Evolutionary conservation across 1,140 invertebrate genomes (phyloP), one percentile per base, ranked within the genome.

Genomic region (Agrypnia vestita): DNA sequence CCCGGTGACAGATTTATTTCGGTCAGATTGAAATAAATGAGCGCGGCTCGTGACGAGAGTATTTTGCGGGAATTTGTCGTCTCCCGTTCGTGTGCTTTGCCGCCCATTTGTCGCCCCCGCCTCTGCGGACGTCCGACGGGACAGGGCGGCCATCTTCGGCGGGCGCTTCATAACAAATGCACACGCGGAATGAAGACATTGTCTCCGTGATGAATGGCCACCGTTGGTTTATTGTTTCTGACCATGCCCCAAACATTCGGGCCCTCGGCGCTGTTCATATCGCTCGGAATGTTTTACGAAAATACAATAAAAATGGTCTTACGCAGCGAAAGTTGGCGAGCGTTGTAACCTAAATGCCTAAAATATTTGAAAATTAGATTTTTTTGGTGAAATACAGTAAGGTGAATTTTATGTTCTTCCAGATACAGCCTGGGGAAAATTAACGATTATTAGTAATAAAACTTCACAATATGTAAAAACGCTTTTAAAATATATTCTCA

Each of bases 21-120:
- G 77, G 77, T 61, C 67, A 78, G 64, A 78, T 78, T 78, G 77
- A 78, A 78, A 78, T 72, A 78, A 78, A 78, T 78, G 77, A 78
- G 76, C 47, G n/a, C 43, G 1, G 35, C 47, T 61, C 76, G 76
- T 78, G 76, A 67, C 62, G 61, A 61, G 62, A 49, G 76, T 78
- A 69, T 78, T 76, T 76, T 76, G 74, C 44, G 74, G 25, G 55
- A 62, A 76, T 76, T 76, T 76, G 74, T 76, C 74, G 55, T 61
- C 71, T 53, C 74, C 67, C 35, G 56, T 43, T 55, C 21, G 47
- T 73, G 47, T 53, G 53, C 53, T 53, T 73, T 73, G 49, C 69
- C 69, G 69, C 19, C 69, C 69, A 73, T 73, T 73, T 73, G 74
- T 75, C 53, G 35, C 19, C 62, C 73, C 71, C 35, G 44, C 15